Evolutionary conservation across 1,140 invertebrate species (phyloP).

Genomic region (Conopomorpha cramerella): DNA sequence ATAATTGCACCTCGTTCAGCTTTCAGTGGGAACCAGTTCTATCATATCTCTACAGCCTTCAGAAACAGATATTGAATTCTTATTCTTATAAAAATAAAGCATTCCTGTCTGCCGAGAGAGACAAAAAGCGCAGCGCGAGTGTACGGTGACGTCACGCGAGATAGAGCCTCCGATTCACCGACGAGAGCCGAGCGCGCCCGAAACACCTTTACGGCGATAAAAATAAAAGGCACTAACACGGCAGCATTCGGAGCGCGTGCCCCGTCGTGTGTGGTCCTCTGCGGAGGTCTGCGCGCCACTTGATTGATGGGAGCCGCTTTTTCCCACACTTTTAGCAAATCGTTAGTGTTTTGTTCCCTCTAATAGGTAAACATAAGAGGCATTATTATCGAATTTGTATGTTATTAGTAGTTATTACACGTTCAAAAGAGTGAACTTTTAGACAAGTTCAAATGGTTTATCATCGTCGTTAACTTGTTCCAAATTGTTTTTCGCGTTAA

Average conservation of each 20-base stretch:
- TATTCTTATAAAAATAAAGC: no score
- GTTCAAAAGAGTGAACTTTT: no score
- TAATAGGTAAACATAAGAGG: neutral
- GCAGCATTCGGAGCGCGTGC: slow-evolving; percentile 58
- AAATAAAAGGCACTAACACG: slow-evolving; percentile 23
- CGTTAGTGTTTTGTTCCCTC: neutral
- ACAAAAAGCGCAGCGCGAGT: no score
- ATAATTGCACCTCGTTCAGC: no score
- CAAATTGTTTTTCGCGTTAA: neutral
- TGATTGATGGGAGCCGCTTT: slow-evolving; percentile 50
- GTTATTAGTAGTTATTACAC: neutral
- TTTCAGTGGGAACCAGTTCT: no score
- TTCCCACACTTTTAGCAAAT: slow-evolving; percentile 30
- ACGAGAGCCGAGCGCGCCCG: slow-evolving; percentile 32
- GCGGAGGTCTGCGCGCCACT: slow-evolving; percentile 39
- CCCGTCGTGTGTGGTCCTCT: slow-evolving; percentile 57
- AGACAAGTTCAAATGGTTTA: neutral
- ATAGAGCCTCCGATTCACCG: slow-evolving; percentile 36
- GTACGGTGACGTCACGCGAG: slow-evolving; percentile 28
- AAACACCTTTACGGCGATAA: slow-evolving; percentile 30
- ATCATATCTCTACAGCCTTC: no score
- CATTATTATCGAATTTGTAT: neutral
- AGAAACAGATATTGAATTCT: no score
- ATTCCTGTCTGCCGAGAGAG: no score
- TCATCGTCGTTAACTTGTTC: neutral